Percentiles rank a stretch among this genome's conserved stretches.
These are phyloP conservation scores for Sebastiscus albofasciatus DNA, from an alignment of 2,797 vertebrate species.

Conservation along the genomic window DNA sequence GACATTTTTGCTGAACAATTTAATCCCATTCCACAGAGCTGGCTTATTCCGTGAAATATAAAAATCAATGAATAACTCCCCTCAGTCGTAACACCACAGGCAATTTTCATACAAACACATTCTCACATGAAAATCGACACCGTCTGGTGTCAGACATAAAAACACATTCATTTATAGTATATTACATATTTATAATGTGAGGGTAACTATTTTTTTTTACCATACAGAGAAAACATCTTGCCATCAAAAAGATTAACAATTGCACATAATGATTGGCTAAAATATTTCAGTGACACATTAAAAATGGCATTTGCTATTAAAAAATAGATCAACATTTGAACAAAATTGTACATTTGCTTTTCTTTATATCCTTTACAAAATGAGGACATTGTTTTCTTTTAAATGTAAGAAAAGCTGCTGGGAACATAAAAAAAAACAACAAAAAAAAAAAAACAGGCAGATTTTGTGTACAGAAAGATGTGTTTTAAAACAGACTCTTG, in stretches of 20 bases:
- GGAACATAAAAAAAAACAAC: background rate
- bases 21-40: background rate
- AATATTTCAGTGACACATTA: slow-evolving; percentile 37
- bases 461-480: slow-evolving; percentile 6
- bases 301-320: slow-evolving; percentile 39
- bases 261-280: slow-evolving; percentile 67
- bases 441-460: background rate
- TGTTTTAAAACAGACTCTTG: slow-evolving; percentile 83
- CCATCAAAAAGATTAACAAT: slow-evolving; percentile 55
- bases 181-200: slow-evolving; percentile 75
- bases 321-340: slow-evolving; percentile 56
- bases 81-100: slow-evolving; percentile 21
- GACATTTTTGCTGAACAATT: background rate
- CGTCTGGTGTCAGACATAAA: slow-evolving; percentile 34
- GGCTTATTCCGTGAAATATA: slow-evolving; percentile 1
- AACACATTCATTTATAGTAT: slow-evolving; percentile 63
- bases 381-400: slow-evolving; percentile 1
- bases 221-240: slow-evolving; percentile 22
- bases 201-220: slow-evolving; percentile 44
- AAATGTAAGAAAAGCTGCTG: slow-evolving; percentile 40
- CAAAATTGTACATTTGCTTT: slow-evolving; percentile 64
- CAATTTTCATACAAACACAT: slow-evolving; percentile 17
- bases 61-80: background rate
- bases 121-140: slow-evolving; percentile 12
- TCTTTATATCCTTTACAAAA: slow-evolving; percentile 46